Conservation (phyloP, 2,113 vertebrate species). For the Rattus rattus region DNA sequence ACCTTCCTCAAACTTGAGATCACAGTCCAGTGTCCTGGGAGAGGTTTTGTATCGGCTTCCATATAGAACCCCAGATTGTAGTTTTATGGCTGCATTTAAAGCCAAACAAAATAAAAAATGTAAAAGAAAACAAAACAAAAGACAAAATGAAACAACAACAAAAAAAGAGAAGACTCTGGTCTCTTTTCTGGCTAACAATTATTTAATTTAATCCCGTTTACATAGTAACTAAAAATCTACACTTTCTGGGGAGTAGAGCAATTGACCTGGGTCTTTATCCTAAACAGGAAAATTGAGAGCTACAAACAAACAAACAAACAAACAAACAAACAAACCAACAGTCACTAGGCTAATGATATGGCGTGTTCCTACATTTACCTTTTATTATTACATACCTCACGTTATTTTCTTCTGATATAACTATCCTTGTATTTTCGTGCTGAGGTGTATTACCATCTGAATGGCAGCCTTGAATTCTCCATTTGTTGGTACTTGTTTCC, state of each 20-base stretch:
- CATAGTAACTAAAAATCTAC: neutral
- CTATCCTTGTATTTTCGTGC: slow-evolving; percentile 20
- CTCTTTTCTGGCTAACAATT: neutral
- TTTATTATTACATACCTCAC: neutral
- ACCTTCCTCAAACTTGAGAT: neutral
- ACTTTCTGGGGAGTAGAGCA: neutral
- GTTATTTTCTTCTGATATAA: neutral
- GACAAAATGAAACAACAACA: too few species aligned
- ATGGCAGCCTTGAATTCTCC: slow-evolving; percentile 25
- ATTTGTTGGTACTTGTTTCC: slow-evolving; percentile 16
- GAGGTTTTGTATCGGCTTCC: neutral
- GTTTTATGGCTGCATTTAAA: neutral
- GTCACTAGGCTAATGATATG: neutral
- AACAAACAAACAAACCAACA: neutral
- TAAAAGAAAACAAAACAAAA: neutral
- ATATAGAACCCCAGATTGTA: neutral
- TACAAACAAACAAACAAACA: neutral
- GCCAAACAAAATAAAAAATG: neutral
- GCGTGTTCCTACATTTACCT: neutral
- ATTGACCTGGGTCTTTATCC: neutral
- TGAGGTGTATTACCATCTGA: slow-evolving; percentile 49
- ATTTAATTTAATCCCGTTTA: neutral
- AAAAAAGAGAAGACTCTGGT: neutral
- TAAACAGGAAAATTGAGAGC: neutral
- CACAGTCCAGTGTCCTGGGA: fast-evolving